A percentile compares a stretch with the other conserved stretches of the same genome.
These are phyloP conservation scores for Calyptomena viridis DNA, from an alignment of 2,113 vertebrate genomes.

Conservation along the genomic window DNA sequence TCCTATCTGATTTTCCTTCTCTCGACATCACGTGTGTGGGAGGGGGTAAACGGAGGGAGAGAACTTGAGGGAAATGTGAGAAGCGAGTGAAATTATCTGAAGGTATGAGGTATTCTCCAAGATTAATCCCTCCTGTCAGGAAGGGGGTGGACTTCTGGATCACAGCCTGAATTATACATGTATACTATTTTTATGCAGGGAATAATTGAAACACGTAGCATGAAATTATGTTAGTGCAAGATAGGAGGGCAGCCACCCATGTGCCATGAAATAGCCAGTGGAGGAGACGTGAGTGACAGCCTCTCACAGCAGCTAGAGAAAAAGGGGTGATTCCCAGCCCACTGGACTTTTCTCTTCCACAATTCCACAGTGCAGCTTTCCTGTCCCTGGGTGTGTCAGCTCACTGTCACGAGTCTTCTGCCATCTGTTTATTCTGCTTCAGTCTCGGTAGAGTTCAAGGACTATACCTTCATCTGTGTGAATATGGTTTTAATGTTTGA, in stretches of 20 bases:
- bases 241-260: background rate
- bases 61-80: slow-evolving; percentile 26
- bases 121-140: slow-evolving; percentile 23
- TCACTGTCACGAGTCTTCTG: background rate
- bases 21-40: slow-evolving; percentile 26
- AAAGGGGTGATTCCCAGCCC: background rate
- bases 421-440: background rate
- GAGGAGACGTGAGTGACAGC: background rate
- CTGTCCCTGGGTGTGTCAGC: background rate
- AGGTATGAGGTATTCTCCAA: slow-evolving; percentile 39
- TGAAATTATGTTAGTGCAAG: background rate
- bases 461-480: background rate
- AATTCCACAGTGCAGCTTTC: background rate
- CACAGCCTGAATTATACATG: background rate
- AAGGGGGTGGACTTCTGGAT: slow-evolving; percentile 37
- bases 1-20: background rate
- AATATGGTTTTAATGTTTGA: background rate
- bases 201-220: slow-evolving; percentile 2
- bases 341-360: background rate
- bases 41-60: background rate
- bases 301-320: background rate
- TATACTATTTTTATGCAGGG: slow-evolving; percentile 19
- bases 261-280: background rate
- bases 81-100: slow-evolving; percentile 38
- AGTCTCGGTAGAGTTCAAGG: background rate